These are phyloP conservation scores for Molossus alvarezi DNA, from an alignment of 2,797 vertebrate species.

Conservation along the genomic window DNA sequence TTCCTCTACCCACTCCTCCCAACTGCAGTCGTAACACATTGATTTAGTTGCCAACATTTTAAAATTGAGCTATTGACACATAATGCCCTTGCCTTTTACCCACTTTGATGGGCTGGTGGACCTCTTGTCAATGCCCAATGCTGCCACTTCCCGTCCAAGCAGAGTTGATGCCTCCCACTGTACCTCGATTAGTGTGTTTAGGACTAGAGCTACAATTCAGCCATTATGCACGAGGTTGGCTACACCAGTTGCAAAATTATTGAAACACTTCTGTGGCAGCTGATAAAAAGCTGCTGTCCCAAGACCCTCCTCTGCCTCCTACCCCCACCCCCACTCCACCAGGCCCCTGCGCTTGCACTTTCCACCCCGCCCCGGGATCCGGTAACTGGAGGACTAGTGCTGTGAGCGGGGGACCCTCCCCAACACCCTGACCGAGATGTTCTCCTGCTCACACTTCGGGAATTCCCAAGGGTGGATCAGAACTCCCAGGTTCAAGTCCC, in stretches of 20 bases:
- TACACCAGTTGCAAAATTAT: not conserved
- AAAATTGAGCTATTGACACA: not conserved
- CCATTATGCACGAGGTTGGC: not conserved
- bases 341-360: not conserved
- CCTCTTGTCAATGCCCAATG: not conserved
- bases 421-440: not conserved
- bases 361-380: not conserved
- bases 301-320: not conserved
- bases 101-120: not conserved
- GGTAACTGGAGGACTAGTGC: not conserved
- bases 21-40: not conserved
- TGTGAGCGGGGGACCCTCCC: not conserved
- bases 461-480: not conserved
- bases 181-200: not conserved
- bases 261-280: not conserved
- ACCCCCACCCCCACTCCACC: not conserved
- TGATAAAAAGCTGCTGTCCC: not conserved
- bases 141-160: not conserved
- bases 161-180: not conserved
- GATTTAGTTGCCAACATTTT: conserved; percentile 9
- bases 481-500: not conserved
- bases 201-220: not conserved
- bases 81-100: not conserved
- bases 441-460: not conserved
- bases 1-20: not conserved